Evolutionary conservation across 2,888 invertebrate species (phyloP).

Genomic region (Agonum fuliginosum): DNA sequence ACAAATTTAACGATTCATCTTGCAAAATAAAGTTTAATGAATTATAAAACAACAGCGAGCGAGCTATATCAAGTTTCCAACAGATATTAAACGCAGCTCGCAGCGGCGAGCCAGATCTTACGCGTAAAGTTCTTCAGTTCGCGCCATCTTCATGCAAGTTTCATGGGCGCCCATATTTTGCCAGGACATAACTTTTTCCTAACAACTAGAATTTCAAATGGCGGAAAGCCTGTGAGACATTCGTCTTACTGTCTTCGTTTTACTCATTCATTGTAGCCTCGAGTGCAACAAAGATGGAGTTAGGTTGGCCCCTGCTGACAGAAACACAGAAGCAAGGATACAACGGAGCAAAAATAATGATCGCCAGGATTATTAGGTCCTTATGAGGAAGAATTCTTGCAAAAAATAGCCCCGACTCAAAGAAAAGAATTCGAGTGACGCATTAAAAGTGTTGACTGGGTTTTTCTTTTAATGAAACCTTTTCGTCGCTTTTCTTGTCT

Average conservation of each 20-base stretch:
- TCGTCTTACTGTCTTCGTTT: constrained; percentile 16
- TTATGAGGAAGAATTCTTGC: constrained; percentile 41
- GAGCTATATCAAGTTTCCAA: constrained; percentile 41
- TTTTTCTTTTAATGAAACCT: constrained; percentile 33
- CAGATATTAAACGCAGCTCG: constrained; percentile 43
- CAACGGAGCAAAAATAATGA: constrained; percentile 53
- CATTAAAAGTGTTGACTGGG: constrained; percentile 16
- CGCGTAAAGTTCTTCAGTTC: constrained; percentile 23
- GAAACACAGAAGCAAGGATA: constrained; percentile 46
- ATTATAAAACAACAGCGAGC: constrained; percentile 47
- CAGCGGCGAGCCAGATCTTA: constrained; percentile 9
- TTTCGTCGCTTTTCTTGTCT: background rate
- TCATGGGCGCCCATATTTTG: constrained; percentile 50
- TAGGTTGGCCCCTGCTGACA: background rate
- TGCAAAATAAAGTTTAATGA: constrained; percentile 47
- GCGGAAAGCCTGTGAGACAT: constrained; percentile 49
- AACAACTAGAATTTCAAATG: constrained; percentile 57
- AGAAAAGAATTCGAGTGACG: constrained; percentile 12
- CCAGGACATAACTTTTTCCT: constrained; percentile 52
- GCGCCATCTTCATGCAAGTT: constrained; percentile 46
- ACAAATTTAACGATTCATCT: constrained; percentile 32
- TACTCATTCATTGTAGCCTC: constrained; percentile 21
- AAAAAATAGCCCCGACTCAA: constrained; percentile 22
- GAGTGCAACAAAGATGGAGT: constrained; percentile 3
- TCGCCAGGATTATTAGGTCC: constrained; percentile 50